Evolutionary conservation across 2,888 invertebrate species (phyloP).

Genomic region (Diarsia rubi): DNA sequence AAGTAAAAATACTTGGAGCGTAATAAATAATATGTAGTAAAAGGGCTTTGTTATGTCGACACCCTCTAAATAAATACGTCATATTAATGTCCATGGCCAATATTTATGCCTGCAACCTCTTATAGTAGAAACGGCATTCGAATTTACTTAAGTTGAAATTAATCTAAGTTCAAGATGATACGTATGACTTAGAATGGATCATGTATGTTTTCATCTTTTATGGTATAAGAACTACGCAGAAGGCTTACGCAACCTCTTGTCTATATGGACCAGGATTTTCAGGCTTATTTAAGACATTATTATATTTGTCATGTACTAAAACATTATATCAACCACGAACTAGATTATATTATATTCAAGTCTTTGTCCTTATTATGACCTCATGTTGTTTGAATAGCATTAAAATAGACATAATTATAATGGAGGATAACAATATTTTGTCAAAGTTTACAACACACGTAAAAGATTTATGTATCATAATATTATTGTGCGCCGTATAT

Average conservation of each 20-base stretch:
- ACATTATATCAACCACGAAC: conserved; percentile 1
- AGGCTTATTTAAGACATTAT: neutral
- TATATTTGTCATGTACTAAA: neutral
- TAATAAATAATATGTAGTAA: conserved; percentile 36
- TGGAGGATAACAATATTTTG: neutral
- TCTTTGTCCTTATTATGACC: conserved; percentile 16
- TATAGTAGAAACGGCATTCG: neutral
- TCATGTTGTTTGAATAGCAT: conserved; percentile 5
- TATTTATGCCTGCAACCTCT: neutral
- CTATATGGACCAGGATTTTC: neutral
- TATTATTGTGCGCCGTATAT: conserved; percentile 38
- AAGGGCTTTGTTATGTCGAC: conserved; percentile 53
- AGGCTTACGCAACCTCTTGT: conserved; percentile 54
- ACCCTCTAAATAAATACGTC: conserved; percentile 49
- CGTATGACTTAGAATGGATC: neutral
- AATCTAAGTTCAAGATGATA: neutral
- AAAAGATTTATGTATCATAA: conserved; percentile 43
- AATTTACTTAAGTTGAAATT: neutral
- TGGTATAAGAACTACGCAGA: conserved; percentile 31
- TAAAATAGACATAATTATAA: conserved; percentile 14
- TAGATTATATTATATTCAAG: neutral
- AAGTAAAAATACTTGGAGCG: conserved; percentile 39
- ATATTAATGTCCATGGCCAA: neutral
- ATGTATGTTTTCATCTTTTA: conserved; percentile 28
- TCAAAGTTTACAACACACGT: conserved; percentile 19